Evolutionary conservation across 2,113 vertebrate species (phyloP).

Genomic region (Pygoscelis adeliae): DNA sequence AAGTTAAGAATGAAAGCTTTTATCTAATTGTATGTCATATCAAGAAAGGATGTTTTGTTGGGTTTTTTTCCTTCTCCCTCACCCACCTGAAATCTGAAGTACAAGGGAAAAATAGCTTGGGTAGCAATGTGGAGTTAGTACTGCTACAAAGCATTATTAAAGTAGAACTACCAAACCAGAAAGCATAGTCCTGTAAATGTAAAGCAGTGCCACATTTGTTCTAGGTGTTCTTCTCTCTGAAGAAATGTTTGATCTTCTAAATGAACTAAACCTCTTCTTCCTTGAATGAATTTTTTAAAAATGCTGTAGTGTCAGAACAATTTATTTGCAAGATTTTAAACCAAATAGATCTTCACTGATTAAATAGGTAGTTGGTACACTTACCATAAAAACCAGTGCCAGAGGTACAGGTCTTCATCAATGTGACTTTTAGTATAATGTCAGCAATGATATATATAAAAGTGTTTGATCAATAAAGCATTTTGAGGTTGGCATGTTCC

Average conservation of each 20-base stretch:
- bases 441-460: background rate
- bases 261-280: background rate
- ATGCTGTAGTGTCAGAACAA: background rate
- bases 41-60: background rate
- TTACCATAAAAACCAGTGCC: background rate
- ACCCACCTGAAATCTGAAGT: background rate
- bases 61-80: background rate
- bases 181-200: background rate
- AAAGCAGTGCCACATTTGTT: constrained; percentile 19
- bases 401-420: background rate
- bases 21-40: background rate
- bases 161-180: constrained; percentile 32
- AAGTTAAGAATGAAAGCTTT: background rate
- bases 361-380: background rate
- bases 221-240: constrained; percentile 23
- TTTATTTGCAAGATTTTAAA: constrained; percentile 12
- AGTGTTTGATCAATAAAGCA: background rate
- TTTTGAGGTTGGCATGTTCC: background rate
- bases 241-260: constrained; percentile 49
- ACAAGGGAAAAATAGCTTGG: background rate
- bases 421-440: background rate
- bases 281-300: background rate
- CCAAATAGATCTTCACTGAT: background rate
- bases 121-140: background rate
- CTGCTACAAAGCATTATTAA: constrained; percentile 27